These are phyloP conservation scores for Cettia cetti DNA, from an alignment of 2,113 vertebrate species.

Conservation along the genomic window DNA sequence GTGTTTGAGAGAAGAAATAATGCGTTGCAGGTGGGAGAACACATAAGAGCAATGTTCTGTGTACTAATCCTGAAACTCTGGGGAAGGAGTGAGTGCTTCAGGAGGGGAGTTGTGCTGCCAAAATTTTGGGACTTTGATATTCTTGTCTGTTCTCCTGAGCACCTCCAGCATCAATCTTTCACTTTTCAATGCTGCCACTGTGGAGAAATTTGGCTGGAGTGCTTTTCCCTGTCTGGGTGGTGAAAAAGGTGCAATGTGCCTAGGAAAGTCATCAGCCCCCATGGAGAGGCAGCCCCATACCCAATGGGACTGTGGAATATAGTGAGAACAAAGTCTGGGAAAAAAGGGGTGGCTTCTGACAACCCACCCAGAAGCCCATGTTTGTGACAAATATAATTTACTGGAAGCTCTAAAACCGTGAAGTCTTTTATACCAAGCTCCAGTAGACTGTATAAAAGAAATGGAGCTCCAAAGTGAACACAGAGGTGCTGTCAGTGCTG, in stretches of 20 bases:
- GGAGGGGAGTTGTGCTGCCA: background rate
- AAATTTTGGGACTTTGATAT: background rate
- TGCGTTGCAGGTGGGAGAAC: background rate
- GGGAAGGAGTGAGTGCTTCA: background rate
- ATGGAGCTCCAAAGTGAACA: background rate
- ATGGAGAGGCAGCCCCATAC: fast-evolving
- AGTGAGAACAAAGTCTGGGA: background rate
- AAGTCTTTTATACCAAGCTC: background rate
- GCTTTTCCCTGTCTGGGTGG: fast-evolving
- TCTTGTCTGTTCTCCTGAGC: fast-evolving
- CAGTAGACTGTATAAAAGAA: background rate
- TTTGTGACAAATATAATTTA: background rate
- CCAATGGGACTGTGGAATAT: background rate
- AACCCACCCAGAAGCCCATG: background rate
- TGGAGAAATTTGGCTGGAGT: background rate
- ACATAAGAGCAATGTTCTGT: background rate
- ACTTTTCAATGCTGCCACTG: background rate
- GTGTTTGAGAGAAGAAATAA: background rate
- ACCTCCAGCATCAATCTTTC: background rate
- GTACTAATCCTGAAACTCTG: background rate
- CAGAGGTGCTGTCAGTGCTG: background rate
- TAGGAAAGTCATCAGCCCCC: background rate
- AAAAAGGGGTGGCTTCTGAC: background rate
- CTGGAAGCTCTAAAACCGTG: background rate
- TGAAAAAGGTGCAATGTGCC: background rate